Conservation (phyloP, 2,888 invertebrate genomes). For the Hemaris fuciformis region DNA sequence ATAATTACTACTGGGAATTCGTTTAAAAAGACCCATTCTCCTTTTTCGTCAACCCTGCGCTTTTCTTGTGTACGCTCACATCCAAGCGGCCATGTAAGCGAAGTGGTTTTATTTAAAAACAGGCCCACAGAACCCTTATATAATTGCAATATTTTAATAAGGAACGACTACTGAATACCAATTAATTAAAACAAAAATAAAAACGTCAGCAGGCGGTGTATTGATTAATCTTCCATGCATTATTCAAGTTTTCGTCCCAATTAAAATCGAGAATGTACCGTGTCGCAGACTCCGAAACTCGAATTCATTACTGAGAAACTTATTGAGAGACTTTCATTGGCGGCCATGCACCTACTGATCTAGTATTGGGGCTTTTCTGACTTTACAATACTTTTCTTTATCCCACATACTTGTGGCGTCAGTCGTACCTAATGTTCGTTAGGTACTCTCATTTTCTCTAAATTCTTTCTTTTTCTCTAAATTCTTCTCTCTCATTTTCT, state of each 20-base stretch:
- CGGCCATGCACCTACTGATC: background rate
- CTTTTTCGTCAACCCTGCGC: background rate
- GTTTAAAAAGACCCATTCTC: too few relatives aligned
- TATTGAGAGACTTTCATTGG: background rate
- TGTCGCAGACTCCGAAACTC: background rate
- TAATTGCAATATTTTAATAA: conserved; percentile 74
- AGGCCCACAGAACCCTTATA: conserved; percentile 62
- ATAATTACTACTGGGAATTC: too few relatives aligned
- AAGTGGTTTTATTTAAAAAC: conserved; percentile 60
- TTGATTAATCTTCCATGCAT: conserved; percentile 60
- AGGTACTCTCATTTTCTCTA: too few relatives aligned
- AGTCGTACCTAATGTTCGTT: too few relatives aligned
- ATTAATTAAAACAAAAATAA: conserved; percentile 64
- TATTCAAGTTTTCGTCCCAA: conserved; percentile 39
- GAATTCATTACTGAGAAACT: background rate
- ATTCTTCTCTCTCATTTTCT: too few relatives aligned
- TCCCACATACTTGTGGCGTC: too few relatives aligned
- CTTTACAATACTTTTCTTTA: too few relatives aligned
- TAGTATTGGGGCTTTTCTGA: background rate
- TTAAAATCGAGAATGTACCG: conserved; percentile 15
- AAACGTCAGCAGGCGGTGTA: conserved; percentile 38
- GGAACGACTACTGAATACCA: conserved; percentile 60
- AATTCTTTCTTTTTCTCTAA: too few relatives aligned
- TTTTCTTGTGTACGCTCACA: conserved; percentile 50
- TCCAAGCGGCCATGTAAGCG: conserved; percentile 38